phyloP scores from a whole-genome alignment of 2,797 vertebrate species.

The Schizopygopsis pylzovi region DNA sequence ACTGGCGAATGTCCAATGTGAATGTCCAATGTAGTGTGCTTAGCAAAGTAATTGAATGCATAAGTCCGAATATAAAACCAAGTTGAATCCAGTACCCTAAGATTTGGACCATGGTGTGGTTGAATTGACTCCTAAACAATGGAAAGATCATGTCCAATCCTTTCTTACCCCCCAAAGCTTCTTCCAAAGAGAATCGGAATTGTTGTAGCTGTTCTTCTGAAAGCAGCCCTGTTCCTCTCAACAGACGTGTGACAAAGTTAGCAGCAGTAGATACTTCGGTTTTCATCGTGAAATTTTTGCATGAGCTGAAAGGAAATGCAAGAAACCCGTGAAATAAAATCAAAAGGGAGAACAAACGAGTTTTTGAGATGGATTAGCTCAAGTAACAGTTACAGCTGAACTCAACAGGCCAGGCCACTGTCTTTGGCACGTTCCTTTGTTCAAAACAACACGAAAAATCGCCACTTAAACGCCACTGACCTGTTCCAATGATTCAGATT shows the following conservation, averaged over 20 bases:
- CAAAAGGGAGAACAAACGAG: neutral
- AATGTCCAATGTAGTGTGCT: too few species aligned
- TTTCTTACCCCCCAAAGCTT: conserved; percentile 67
- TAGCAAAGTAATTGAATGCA: too few species aligned
- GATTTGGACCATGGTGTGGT: neutral
- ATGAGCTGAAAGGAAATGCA: conserved; percentile 49
- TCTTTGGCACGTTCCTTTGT: conserved; percentile 61
- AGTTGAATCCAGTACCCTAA: too few species aligned
- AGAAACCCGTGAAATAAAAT: neutral
- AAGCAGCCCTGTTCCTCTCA: conserved; percentile 72
- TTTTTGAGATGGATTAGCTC: neutral
- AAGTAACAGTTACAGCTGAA: neutral
- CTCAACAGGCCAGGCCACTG: conserved; percentile 38
- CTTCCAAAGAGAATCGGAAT: conserved; percentile 76
- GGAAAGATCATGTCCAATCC: neutral
- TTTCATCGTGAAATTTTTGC: conserved; percentile 67
- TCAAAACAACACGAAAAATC: conserved; percentile 56
- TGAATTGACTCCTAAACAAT: neutral
- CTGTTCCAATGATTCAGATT: conserved; percentile 24
- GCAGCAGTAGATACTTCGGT: conserved; percentile 75
- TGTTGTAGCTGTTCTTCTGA: conserved; percentile 74
- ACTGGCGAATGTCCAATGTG: too few species aligned
- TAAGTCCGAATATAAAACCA: too few species aligned
- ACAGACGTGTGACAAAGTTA: conserved; percentile 75
- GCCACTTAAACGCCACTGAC: conserved; percentile 40